A percentile compares a stretch with the other conserved stretches of the same genome.
phyloP scores from a whole-genome alignment of 2,113 vertebrate species.

The Coregonus clupeaformis region DNA sequence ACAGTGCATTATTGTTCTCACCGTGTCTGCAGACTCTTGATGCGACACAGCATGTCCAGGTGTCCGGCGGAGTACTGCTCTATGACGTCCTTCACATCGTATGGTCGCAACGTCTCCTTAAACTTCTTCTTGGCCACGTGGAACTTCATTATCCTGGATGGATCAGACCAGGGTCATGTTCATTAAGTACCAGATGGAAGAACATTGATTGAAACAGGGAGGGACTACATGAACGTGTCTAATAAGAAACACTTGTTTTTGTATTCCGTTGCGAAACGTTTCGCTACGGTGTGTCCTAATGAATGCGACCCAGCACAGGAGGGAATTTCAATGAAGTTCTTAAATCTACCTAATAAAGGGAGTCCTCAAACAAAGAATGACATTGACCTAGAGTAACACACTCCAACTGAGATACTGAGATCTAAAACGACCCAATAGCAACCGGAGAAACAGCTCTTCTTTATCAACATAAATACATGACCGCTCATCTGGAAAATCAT shows the following conservation, averaged over 20 bases:
- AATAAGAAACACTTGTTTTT: neutral
- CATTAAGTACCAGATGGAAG: too few species aligned
- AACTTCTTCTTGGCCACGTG: conserved; percentile 97
- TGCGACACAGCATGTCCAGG: conserved; percentile 95
- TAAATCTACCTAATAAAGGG: conserved; percentile 18
- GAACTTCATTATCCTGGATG: conserved; percentile 94
- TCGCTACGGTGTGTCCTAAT: neutral
- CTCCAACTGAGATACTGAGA: neutral
- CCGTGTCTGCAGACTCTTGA: conserved; percentile 96
- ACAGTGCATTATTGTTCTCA: conserved; percentile 55
- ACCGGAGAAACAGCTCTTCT: neutral
- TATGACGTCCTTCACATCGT: conserved; percentile 97
- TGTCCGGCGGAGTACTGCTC: conserved; percentile 97
- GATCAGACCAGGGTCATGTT: neutral
- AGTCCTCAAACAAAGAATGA: conserved; percentile 11
- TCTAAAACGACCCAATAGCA: neutral
- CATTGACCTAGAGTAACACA: neutral
- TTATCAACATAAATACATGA: neutral
- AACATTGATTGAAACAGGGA: neutral
- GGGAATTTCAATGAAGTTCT: neutral
- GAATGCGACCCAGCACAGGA: neutral
- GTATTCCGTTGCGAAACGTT: neutral
- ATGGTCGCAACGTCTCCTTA: conserved; percentile 93
- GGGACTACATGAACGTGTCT: neutral
- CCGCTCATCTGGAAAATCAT: conserved; percentile 5